Evolutionary conservation across 1,140 invertebrate species (phyloP).

Genomic region (Caenorhabditis brenneri): DNA sequence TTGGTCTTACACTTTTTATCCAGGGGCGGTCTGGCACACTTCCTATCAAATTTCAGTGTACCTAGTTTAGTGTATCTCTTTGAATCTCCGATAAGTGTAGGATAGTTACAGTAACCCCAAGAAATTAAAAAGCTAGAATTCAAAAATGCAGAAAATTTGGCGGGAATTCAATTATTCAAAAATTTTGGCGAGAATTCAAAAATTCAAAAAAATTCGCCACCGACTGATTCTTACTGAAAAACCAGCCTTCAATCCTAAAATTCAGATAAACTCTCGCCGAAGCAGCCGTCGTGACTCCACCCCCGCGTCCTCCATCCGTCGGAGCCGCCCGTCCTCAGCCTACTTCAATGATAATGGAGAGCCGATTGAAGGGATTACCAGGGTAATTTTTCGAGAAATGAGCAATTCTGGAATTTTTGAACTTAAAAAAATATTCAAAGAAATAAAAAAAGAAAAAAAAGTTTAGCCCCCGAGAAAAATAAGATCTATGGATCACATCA

Average conservation of each 20-base stretch:
- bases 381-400: background rate
- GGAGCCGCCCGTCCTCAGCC: constrained; percentile 20
- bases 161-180: too few species aligned
- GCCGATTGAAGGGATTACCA: constrained; percentile 15
- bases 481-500: constrained; percentile 27
- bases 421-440: background rate
- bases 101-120: too few species aligned
- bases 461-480: constrained; percentile 15
- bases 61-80: too few species aligned
- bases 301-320: constrained; percentile 5
- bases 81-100: too few species aligned
- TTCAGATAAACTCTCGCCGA: constrained; percentile 25
- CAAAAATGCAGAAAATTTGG: too few species aligned
- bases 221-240: too few species aligned
- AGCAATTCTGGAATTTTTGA: too few species aligned
- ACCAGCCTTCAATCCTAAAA: background rate
- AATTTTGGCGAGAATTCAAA: too few species aligned
- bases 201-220: background rate
- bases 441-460: background rate
- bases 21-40: too few species aligned
- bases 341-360: constrained; percentile 16
- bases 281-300: constrained; percentile 22
- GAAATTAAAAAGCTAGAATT: too few species aligned
- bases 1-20: too few species aligned
- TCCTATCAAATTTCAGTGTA: too few species aligned